Evolutionary conservation across 2,888 invertebrate species (phyloP), one percentile per base, ranked within the genome.

Genomic region (Bugula neritina): DNA sequence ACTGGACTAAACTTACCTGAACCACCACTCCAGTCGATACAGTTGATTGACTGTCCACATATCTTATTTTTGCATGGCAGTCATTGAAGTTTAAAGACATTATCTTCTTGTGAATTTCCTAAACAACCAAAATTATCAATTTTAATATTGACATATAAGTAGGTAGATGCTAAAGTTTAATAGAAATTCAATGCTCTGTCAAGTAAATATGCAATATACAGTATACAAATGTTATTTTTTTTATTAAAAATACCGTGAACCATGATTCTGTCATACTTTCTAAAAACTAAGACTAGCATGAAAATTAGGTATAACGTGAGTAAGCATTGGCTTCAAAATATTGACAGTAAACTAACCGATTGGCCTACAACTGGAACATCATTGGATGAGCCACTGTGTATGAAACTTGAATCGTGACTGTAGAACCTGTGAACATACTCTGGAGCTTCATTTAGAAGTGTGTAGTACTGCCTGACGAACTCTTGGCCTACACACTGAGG

Each of bases 381-480:
- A 82, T 91, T 91, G 83, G 92, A 93, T 78, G 93, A 87, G 54
- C 93, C 93, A 76, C 95, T 96, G 87, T 97, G 97, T 79, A 97
- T 91, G 86, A 96, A 97, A 77, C 94, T 93, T 73, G 96, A 97
- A 83, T 92, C 91, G 85, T 94, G 92, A 86, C 93, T 95, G 87
- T 97, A 98, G 86, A 98, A 98, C 92, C 95, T 91, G 86, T 95
- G 95, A 80, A 96, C 89, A 86, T 94, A 92, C 80, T 91, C 89
- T 54, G 97, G 96, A 76, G 94, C 94, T 87, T 94, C 92, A 87
- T 96, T 94, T 81, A 98, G 89, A 86, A 97, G 89, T 75, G 97
- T 98, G 87, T 98, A 98, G 87, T 98, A 98, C 88, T 98, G 97
- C 86, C 95, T 92, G 85, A 98, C 97, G 88, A 98, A 98, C 87